Evolutionary conservation across 2,888 invertebrate species (phyloP).

Genomic region (Gerris lacustris): DNA sequence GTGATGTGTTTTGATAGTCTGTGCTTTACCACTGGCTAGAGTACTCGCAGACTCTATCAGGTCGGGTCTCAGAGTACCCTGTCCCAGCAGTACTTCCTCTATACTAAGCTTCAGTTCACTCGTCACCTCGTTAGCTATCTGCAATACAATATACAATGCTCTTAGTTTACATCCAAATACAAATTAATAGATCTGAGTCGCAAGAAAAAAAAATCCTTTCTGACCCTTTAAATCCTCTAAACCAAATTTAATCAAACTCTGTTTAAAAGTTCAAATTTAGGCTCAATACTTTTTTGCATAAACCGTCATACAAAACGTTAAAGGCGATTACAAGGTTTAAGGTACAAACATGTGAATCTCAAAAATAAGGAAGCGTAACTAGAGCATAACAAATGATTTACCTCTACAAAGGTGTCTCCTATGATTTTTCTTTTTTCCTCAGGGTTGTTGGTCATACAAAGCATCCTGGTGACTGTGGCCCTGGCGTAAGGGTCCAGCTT

Average conservation of each 20-base stretch:
- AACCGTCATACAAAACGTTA: too few species aligned
- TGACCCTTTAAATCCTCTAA: not conserved
- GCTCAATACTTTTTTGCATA: too few species aligned
- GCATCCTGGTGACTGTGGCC: conserved; percentile 61
- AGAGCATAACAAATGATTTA: conserved; percentile 28
- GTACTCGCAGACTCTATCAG: conserved; percentile 93
- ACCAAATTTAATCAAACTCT: too few species aligned
- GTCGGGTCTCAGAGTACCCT: conserved; percentile 94
- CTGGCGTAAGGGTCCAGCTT: conserved; percentile 42
- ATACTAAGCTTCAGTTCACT: conserved; percentile 75
- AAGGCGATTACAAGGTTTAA: too few species aligned
- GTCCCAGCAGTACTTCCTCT: conserved; percentile 84
- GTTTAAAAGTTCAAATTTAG: too few species aligned
- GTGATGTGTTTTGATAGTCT: conserved; percentile 97
- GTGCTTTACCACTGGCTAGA: conserved; percentile 66
- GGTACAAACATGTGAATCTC: too few species aligned
- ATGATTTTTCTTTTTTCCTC: conserved; percentile 98
- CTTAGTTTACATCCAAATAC: too few species aligned
- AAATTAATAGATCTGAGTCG: too few species aligned
- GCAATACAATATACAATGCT: too few species aligned
- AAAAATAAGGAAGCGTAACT: too few species aligned
- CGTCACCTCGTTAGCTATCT: conserved; percentile 79
- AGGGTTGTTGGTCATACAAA: conserved; percentile 77
- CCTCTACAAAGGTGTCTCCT: conserved; percentile 92
- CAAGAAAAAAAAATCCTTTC: too few species aligned